Conservation (phyloP, 2,888 invertebrate genomes). For the Rhaphigaster nebulosa region DNA sequence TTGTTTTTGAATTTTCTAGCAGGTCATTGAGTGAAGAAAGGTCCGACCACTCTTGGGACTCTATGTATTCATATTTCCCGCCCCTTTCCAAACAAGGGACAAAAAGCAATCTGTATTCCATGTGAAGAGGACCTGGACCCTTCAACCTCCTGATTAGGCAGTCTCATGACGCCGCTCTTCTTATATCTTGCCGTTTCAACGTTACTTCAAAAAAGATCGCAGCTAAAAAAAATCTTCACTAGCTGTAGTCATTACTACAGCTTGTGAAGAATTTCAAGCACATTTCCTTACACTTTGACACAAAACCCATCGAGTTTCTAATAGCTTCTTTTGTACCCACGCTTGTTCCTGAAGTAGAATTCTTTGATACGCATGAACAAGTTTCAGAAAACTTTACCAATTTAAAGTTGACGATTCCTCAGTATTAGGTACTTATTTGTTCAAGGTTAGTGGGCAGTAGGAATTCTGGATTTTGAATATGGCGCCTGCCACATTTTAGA, state of each 20-base stretch:
- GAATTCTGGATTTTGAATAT: too few relatives aligned
- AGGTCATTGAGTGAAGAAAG: constrained; percentile 10
- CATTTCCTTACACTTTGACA: too few relatives aligned
- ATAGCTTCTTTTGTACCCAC: too few relatives aligned
- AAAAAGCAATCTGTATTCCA: constrained; percentile 47
- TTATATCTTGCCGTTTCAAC: not conserved
- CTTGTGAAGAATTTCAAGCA: too few relatives aligned
- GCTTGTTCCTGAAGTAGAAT: too few relatives aligned
- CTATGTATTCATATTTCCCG: constrained; percentile 6
- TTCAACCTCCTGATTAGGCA: not conserved
- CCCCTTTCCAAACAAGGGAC: constrained; percentile 11
- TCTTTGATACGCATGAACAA: too few relatives aligned
- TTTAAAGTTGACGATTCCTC: too few relatives aligned
- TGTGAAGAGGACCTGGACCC: constrained; percentile 19
- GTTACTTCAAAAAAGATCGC: not conserved
- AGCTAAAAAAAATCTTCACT: not conserved
- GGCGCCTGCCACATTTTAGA: too few relatives aligned
- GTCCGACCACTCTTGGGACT: not conserved
- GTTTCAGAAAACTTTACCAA: too few relatives aligned
- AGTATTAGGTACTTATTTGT: too few relatives aligned
- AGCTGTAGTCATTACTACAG: not conserved
- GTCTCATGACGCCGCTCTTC: not conserved
- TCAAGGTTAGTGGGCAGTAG: too few relatives aligned
- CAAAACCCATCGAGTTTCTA: too few relatives aligned
- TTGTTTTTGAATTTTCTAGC: constrained; percentile 26